phyloP scores from a whole-genome alignment of 53 echinoderm and acorn worm genomes.

The Actinopyga echinites region DNA sequence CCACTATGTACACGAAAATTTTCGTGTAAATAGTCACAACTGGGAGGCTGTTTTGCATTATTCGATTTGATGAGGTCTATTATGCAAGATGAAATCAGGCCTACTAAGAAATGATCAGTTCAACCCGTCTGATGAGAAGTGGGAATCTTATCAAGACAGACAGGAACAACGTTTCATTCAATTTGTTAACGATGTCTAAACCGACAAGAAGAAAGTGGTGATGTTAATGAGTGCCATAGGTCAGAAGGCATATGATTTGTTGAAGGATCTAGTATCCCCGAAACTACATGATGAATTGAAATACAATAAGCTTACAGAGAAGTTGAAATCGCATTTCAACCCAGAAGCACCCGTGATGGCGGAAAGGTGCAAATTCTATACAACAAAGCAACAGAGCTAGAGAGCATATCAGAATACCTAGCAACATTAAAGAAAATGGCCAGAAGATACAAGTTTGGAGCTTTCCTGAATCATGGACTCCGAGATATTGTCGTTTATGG shows the following conservation, averaged over 20 bases:
- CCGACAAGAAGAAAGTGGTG: not conserved
- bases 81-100: no score
- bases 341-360: conserved; percentile 5
- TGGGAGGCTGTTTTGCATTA: no score
- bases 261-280: not conserved
- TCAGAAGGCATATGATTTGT: not conserved
- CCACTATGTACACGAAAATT: no score
- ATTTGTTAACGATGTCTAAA: no score
- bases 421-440: no score
- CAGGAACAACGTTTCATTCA: not conserved
- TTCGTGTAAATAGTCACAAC: no score
- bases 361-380: conserved; percentile 16
- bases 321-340: not conserved
- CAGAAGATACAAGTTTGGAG: conserved; percentile 3
- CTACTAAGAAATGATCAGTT: no score
- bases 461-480: not conserved
- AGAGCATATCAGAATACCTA: not conserved
- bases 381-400: not conserved
- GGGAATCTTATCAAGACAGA: not conserved
- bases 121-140: not conserved
- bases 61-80: no score
- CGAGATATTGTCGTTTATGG: not conserved
- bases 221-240: not conserved
- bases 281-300: not conserved
- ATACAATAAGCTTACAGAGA: not conserved